Conservation (phyloP, 2,888 invertebrate genomes). For the Parnassius apollo region DNA sequence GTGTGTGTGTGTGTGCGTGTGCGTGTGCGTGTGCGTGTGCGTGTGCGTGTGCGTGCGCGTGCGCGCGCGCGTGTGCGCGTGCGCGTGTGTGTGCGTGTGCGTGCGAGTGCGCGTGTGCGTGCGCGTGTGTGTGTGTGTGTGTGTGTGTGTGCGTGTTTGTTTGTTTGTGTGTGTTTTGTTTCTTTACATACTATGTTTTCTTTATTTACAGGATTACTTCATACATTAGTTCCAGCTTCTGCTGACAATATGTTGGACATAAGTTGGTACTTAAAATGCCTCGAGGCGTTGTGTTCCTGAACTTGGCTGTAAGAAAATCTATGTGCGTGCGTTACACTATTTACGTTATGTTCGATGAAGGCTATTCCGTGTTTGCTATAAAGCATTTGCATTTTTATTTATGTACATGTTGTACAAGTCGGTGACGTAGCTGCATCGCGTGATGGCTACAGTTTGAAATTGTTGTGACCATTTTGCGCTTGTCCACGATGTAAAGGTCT, state of each 20-base stretch:
- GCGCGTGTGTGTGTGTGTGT: too few relatives aligned
- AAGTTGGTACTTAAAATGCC: conserved; percentile 41
- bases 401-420: neutral
- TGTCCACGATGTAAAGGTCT: neutral
- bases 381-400: conserved; percentile 15
- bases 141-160: too few relatives aligned
- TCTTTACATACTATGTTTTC: neutral
- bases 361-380: conserved; percentile 6
- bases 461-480: neutral
- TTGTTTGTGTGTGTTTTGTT: too few relatives aligned
- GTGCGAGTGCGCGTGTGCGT: too few relatives aligned
- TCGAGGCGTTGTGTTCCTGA: conserved; percentile 46
- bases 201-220: conserved; percentile 30
- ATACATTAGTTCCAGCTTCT: conserved; percentile 31
- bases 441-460: neutral
- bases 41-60: too few relatives aligned
- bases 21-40: too few relatives aligned
- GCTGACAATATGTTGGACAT: conserved; percentile 36
- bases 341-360: conserved; percentile 30
- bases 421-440: conserved; percentile 4
- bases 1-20: too few relatives aligned
- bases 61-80: too few relatives aligned
- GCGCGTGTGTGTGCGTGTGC: too few relatives aligned
- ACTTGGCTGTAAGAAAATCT: conserved; percentile 42
- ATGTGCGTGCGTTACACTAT: conserved; percentile 38